Base-by-base conservation (phyloP, 1,140 invertebrate species). In the Tetragnatha versicolor region DNA sequence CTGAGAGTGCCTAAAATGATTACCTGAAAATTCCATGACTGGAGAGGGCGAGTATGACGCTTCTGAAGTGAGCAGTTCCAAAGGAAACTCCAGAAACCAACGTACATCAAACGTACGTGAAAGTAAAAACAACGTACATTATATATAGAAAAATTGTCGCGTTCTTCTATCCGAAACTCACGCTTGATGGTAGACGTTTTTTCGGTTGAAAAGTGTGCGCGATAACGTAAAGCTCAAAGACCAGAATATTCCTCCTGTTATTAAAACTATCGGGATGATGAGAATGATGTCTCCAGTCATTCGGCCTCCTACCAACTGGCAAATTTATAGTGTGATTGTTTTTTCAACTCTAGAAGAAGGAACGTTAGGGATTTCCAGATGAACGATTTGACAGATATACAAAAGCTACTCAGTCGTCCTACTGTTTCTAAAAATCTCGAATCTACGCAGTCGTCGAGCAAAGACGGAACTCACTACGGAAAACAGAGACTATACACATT, bases 401-500 rank as follows among this genome's bases (percentile, higher is more conserved):
- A 76, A 76, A 76, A 65, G 20, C 60, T 61, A 76, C 60, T 53
- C 61, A 65, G 14, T 76, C 73, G 27, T 61, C 55, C 73, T 76
- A 76, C 73, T 53, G 49, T 65, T 76, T 14, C 73, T 76, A 76
- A 65, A 76, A 76, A 49, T 76, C 73, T 76, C 73, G 31, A 76
- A 76, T 65, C 73, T 76, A 76, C 73, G 73, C 58, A 31, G 25
- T 76, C 60, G 69, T 73, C 69, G 37, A 17, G 55, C 73, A 76
- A 12, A 53, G 63, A 68, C 63, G 63, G 35, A 68, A 69, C 76
- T 58, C 37, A 47, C 76, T 78, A 78, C 76, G n/a, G 29, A 78
- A 78, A 78, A 78, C 76, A 78, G 76, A 78, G 51, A 78, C 76
- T 78, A 78, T 78, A 78, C 76, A 78, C 63, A 78, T 78, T 68